Evolutionary conservation across 2,888 invertebrate genomes (phyloP).

Genomic region (Synanthedon andrenaeformis): DNA sequence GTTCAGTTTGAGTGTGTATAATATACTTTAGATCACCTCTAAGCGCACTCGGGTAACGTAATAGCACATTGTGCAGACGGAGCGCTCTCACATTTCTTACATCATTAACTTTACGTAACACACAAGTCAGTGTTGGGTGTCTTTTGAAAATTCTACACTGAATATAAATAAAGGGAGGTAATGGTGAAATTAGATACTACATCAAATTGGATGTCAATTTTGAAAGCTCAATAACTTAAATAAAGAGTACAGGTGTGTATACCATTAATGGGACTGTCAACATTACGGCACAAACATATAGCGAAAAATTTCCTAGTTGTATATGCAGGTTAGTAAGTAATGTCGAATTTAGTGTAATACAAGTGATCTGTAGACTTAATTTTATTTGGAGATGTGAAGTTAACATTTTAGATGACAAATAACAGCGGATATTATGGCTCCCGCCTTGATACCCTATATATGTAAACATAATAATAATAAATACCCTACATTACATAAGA

Average conservation of each 20-base stretch:
- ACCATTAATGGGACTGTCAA: too few relatives aligned
- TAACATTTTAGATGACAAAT: too few relatives aligned
- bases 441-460: too few relatives aligned
- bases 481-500: too few relatives aligned
- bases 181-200: background rate
- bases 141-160: background rate
- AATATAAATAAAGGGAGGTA: background rate
- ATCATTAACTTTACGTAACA: constrained; percentile 39
- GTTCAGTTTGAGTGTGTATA: background rate
- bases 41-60: constrained; percentile 16
- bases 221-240: background rate
- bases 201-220: background rate
- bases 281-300: too few relatives aligned
- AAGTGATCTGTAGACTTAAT: too few relatives aligned
- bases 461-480: too few relatives aligned
- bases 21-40: background rate
- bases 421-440: too few relatives aligned
- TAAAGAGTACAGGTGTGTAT: background rate
- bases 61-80: constrained; percentile 26
- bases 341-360: too few relatives aligned
- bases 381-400: too few relatives aligned
- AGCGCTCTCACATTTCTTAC: constrained; percentile 50
- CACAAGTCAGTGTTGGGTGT: background rate
- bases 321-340: too few relatives aligned
- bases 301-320: too few relatives aligned